These are phyloP conservation scores for Callipepla squamata DNA, from an alignment of 2,113 vertebrate genomes.

Conservation along the genomic window DNA sequence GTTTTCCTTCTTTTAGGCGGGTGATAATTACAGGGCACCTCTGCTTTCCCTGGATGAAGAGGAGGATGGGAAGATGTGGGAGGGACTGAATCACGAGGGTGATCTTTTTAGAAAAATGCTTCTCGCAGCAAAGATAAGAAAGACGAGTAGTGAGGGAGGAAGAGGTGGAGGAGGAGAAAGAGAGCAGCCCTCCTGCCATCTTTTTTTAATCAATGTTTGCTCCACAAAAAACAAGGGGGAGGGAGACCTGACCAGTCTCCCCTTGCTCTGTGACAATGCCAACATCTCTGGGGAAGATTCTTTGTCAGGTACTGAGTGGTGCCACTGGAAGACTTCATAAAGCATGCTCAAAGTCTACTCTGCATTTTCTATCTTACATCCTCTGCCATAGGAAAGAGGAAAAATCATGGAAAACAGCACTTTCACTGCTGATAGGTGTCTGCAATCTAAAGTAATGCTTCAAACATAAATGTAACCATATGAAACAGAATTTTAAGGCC, in stretches of 20 bases:
- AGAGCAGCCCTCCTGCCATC: not conserved
- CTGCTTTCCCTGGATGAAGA: conserved; percentile 8
- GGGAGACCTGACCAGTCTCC: rapidly evolving
- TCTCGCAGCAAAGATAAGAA: conserved; percentile 5
- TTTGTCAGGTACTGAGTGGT: not conserved
- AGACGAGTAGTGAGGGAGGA: not conserved
- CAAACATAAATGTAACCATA: not conserved
- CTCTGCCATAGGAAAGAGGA: not conserved
- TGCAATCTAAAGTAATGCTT: conserved; percentile 1
- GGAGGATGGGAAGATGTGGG: conserved; percentile 14
- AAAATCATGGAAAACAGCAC: not conserved
- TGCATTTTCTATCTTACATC: not conserved
- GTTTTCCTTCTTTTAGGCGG: conserved; percentile 9
- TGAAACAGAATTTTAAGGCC: not conserved
- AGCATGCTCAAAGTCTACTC: no score
- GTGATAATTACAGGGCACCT: conserved; percentile 39
- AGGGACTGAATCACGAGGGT: not conserved
- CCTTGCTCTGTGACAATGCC: not conserved
- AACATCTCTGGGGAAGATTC: rapidly evolving
- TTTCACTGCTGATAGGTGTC: not conserved
- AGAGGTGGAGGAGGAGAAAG: not conserved
- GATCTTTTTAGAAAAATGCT: conserved; percentile 11
- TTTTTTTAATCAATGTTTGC: not conserved
- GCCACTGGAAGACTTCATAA: no score
- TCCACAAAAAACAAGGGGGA: not conserved